Evolutionary conservation across 1,140 invertebrate species (phyloP).

Genomic region (Plectrocnemia conspersa): DNA sequence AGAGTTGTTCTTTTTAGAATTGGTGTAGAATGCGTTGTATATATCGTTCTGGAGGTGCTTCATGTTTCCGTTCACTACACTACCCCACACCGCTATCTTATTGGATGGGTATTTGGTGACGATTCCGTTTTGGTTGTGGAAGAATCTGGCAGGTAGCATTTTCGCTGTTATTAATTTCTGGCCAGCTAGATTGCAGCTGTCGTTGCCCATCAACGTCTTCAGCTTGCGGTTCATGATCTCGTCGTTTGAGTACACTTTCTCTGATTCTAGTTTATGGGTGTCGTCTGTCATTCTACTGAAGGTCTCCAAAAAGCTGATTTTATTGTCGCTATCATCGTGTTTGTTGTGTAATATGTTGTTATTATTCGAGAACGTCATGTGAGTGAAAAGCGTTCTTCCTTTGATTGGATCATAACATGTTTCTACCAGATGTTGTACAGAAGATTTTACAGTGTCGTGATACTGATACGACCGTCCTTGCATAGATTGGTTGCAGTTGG

Average conservation of each 20-base stretch:
- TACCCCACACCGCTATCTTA: constrained; percentile 41
- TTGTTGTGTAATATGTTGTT: constrained; percentile 35
- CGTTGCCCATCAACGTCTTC: constrained; percentile 40
- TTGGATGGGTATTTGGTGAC: constrained; percentile 45
- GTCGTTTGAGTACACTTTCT: constrained; percentile 44
- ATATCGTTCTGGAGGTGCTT: constrained; percentile 42
- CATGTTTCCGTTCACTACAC: constrained; percentile 44
- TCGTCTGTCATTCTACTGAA: constrained; percentile 48
- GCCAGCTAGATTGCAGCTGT: constrained; percentile 39
- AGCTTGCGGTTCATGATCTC: constrained; percentile 39
- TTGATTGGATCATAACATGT: constrained; percentile 45
- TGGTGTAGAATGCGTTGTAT: constrained; percentile 36
- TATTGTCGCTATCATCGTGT: constrained; percentile 36
- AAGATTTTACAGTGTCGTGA: constrained; percentile 24
- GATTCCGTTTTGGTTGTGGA: constrained; percentile 43
- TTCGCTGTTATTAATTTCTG: constrained; percentile 39
- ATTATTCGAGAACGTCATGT: constrained; percentile 34
- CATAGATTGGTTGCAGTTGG: constrained; percentile 39
- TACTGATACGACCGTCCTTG: constrained; percentile 44
- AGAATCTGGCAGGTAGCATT: constrained; percentile 41
- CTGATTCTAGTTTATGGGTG: constrained; percentile 41
- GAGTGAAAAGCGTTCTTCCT: constrained; percentile 36
- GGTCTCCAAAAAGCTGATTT: constrained; percentile 45
- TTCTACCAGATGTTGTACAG: constrained; percentile 39
- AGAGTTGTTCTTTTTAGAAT: too few relatives aligned